Evolutionary conservation across 1,140 invertebrate species (phyloP).

Genomic region (Acyrthosiphon pisum): DNA sequence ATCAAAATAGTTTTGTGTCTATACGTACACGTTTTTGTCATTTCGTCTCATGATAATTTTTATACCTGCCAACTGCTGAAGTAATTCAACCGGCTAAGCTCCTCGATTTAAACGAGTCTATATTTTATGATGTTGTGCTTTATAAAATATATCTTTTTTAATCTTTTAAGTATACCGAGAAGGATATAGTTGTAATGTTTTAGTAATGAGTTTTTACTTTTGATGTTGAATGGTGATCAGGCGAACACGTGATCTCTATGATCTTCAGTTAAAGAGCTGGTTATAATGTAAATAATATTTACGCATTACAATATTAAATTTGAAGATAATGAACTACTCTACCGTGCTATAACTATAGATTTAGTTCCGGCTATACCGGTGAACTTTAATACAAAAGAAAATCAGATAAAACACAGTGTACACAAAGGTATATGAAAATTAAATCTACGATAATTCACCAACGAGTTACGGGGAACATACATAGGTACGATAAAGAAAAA

Average conservation of each 20-base stretch:
- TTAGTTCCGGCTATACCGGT: too few relatives aligned
- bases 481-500: background rate
- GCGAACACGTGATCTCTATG: background rate
- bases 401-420: background rate
- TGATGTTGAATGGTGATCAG: background rate
- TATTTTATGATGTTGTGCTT: background rate
- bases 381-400: background rate
- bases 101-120: background rate
- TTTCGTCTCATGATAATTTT: background rate
- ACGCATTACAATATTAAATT: background rate
- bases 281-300: background rate
- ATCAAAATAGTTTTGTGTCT: background rate
- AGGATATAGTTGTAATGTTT: background rate
- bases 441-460: background rate
- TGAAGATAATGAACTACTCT: background rate
- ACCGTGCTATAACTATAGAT: too few relatives aligned
- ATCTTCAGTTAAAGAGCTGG: background rate
- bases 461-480: background rate
- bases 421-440: background rate
- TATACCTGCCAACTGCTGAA: background rate
- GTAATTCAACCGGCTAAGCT: background rate
- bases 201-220: background rate
- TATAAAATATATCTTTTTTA: background rate
- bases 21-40: background rate
- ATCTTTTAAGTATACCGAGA: background rate